Conservation (phyloP, 2,113 vertebrate species). For the Narcine bancroftii region DNA sequence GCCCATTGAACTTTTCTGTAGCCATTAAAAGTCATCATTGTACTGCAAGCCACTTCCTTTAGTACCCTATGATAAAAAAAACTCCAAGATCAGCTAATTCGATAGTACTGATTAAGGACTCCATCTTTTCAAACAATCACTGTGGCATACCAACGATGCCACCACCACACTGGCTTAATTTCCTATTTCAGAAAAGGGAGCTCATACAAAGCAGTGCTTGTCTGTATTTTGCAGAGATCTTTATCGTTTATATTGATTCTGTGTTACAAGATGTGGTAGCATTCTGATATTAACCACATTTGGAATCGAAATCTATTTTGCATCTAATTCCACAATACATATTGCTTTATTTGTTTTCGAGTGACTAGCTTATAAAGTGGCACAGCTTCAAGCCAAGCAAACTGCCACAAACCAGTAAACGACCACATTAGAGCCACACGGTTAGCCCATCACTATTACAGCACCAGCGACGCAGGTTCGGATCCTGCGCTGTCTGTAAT, state of each 20-base stretch:
- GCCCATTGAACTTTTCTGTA: neutral
- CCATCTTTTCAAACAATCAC: neutral
- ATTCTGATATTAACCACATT: neutral
- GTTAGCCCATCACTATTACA: too few species aligned
- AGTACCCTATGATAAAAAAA: neutral
- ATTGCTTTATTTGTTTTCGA: neutral
- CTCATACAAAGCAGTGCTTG: neutral
- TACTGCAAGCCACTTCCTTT: neutral
- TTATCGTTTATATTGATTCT: neutral
- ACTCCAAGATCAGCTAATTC: constrained; percentile 16
- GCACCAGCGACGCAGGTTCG: too few species aligned
- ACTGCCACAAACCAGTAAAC: too few species aligned
- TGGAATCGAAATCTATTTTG: neutral
- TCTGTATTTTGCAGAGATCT: neutral
- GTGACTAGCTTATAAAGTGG: neutral
- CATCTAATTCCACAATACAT: neutral
- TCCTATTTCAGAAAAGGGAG: constrained; percentile 13
- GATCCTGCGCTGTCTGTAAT: too few species aligned
- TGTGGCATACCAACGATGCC: constrained; percentile 14
- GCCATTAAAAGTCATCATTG: neutral
- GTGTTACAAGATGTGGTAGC: neutral
- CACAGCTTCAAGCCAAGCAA: neutral
- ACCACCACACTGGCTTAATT: neutral
- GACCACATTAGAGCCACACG: too few species aligned
- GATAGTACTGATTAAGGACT: neutral